Evolutionary conservation across 2,797 vertebrate genomes (phyloP).

Genomic region (Myotis vivesi): DNA sequence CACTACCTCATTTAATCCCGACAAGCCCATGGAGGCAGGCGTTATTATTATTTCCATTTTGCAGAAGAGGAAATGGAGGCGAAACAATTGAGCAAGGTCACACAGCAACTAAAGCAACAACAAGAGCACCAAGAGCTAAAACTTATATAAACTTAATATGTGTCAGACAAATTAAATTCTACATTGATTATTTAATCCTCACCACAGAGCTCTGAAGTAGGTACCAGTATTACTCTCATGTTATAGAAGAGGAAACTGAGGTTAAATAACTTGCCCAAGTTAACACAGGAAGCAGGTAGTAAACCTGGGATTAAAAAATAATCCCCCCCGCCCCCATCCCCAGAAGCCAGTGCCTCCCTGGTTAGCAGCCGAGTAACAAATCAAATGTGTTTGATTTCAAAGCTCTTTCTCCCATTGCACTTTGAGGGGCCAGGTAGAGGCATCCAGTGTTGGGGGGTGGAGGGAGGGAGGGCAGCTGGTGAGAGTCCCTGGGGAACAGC

Average conservation of each 20-base stretch:
- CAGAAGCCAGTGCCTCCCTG: neutral
- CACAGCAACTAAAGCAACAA: neutral
- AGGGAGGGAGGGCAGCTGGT: neutral
- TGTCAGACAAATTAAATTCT: neutral
- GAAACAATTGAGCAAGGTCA: neutral
- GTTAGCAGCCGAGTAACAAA: neutral
- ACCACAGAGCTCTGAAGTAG: neutral
- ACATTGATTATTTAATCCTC: neutral
- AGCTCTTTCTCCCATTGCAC: neutral
- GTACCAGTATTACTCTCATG: neutral
- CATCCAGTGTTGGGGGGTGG: neutral
- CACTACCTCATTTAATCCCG: neutral
- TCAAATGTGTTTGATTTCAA: neutral
- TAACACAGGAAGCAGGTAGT: neutral
- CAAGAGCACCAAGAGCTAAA: neutral
- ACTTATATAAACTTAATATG: neutral
- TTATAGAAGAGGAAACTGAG: conserved; percentile 13
- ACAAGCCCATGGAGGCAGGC: neutral
- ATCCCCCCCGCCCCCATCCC: fast-evolving
- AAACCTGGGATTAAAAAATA: neutral
- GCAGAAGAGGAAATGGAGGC: neutral
- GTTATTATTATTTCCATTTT: conserved; percentile 34
- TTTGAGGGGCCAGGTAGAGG: neutral
- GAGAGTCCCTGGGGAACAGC: neutral
- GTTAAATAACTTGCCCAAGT: neutral